Percentiles rank a stretch among this genome's conserved stretches.
Evolutionary conservation across 1,140 invertebrate genomes (phyloP).

Genomic region (Plodia interpunctella): DNA sequence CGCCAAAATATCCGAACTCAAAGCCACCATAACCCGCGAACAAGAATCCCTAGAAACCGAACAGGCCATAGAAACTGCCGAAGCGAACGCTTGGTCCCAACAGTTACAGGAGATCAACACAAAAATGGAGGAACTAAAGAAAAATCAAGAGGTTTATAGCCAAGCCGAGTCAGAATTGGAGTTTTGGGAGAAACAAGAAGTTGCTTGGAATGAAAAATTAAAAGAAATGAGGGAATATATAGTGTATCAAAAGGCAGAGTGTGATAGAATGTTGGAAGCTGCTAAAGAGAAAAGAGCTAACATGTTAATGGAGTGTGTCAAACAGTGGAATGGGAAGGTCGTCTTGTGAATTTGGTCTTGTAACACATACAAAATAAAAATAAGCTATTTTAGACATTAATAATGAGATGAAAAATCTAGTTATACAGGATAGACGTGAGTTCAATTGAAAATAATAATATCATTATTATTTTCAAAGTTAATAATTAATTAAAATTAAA

Average conservation of each 20-base stretch:
- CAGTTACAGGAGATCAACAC: constrained; percentile 22
- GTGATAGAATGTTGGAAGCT: neutral
- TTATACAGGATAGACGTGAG: too few species aligned
- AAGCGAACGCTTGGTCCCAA: constrained; percentile 22
- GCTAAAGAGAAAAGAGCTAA: neutral
- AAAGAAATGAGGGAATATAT: neutral
- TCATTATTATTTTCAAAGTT: too few species aligned
- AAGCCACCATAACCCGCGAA: constrained; percentile 28
- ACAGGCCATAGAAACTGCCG: constrained; percentile 18
- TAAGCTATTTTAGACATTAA: too few species aligned
- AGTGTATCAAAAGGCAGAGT: neutral
- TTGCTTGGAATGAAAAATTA: constrained; percentile 15
- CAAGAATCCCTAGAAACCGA: constrained; percentile 33
- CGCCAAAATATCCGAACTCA: constrained; percentile 35
- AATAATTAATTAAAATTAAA: too few species aligned
- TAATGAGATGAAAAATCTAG: too few species aligned
- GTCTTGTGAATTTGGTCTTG: too few species aligned
- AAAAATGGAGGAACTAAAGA: constrained; percentile 20
- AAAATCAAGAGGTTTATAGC: constrained; percentile 21
- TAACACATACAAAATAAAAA: too few species aligned
- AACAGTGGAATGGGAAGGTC: neutral
- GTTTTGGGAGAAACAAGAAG: constrained; percentile 39
- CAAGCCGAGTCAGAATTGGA: constrained; percentile 27
- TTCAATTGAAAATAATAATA: too few species aligned
- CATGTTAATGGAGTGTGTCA: constrained; percentile 7